Evolutionary conservation across 1,140 invertebrate genomes (phyloP).

Genomic region (Neodiprion lecontei): DNA sequence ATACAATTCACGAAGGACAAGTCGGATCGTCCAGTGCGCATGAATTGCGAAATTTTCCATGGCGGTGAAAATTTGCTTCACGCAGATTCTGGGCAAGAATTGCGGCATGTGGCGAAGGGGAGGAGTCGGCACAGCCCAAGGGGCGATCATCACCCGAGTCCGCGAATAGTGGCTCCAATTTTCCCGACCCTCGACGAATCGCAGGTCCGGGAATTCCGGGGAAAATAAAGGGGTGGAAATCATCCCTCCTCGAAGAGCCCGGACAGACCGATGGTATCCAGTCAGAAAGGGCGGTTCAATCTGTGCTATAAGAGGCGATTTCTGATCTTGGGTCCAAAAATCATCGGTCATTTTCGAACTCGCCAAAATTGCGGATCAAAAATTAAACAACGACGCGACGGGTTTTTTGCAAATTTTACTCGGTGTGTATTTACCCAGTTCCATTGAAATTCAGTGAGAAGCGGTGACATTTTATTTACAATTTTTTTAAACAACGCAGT

Average conservation of each 20-base stretch:
- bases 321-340: no score
- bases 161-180: background rate
- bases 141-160: background rate
- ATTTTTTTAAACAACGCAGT: background rate
- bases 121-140: background rate
- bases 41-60: background rate
- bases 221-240: background rate
- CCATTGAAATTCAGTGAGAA: no score
- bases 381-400: no score
- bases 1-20: background rate
- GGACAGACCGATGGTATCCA: no score
- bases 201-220: background rate
- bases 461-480: background rate
- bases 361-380: no score
- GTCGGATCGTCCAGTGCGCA: background rate
- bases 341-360: no score
- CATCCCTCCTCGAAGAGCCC: background rate
- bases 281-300: no score
- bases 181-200: background rate
- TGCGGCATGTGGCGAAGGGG: background rate
- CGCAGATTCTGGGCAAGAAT: background rate
- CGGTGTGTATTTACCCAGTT: no score
- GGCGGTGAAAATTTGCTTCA: background rate
- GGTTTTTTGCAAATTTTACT: no score
- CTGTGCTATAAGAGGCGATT: no score